Evolutionary conservation across 2,797 vertebrate species (phyloP), one percentile per base, ranked within the genome.

Genomic region (Acanthopagrus latus): DNA sequence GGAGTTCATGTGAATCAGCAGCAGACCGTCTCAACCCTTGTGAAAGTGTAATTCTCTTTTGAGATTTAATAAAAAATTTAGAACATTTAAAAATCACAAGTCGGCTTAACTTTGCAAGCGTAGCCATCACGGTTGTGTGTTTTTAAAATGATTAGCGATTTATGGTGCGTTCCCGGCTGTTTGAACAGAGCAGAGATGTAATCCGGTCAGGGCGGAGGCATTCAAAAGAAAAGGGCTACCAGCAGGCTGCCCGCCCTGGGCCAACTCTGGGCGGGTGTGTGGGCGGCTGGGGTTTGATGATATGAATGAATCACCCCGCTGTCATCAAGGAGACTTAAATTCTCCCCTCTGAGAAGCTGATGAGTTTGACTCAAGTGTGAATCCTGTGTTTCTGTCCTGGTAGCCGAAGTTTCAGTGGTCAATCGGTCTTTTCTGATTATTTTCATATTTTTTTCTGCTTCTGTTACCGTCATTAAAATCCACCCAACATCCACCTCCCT

Each of bases 271-370:
- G 51, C 51, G 56, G 51, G 16, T 10, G 63, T 16, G 76, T 84
- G 76, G 74, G 81, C 44, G 68, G 75, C 66, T 79, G 74, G 58
- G 65, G 68, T 58, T 72, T 17, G n/a, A 76, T 58, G 64, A 76
- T 58, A 43, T 51, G 59, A 81, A 77, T 81, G 78, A 87, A 70
- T 83, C 81, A 74, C 74, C 48, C 65, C 4, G 63, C 81, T 60
- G 72, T 57, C 51, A 80, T 80, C 64, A 9, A 72, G 65, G 23
- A 48, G 62, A 63, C 65, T 73, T 71, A 56, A 67, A 52, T 16
- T 58, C 56, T 65, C 44, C 57, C 66, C 38, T 76, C 50, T 10
- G 78, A 65, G 64, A 70, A 59, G 43, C 27, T n/a, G 70, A 74
- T 58, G 10, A 21, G 41, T 68, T 69, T 66, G 55, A 54, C 52